Base-by-base conservation (phyloP, 2,888 invertebrate genomes). In the Parnassius apollo region DNA sequence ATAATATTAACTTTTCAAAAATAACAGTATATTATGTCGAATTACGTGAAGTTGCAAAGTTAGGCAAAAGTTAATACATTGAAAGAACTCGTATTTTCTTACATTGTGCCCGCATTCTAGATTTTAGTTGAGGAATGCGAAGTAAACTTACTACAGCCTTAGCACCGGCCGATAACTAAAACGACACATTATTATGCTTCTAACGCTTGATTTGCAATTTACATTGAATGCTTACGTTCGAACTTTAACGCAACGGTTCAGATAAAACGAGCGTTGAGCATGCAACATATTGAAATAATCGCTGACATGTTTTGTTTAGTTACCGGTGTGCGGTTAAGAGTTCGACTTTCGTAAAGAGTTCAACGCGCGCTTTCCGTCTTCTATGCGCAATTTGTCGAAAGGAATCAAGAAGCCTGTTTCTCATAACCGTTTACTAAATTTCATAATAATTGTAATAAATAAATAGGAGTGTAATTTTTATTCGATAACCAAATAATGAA, bases 341-440 rank as follows among this genome's bases (percentile, higher is more conserved):
- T 73, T 81, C 77, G 70, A 83, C 83, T 83, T 84, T 85, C 78
- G 68, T 82, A 82, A 82, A 83, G 88, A 89, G 83, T 88, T 90
- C 88, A 88, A 88, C 86, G 88, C 82, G 87, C 83, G 83, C 77
- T 70, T 70, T 71, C 70, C 68, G 68, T 66, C 65, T 70, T 69
- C 46, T 56, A 52, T 42, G 51, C 46, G 56, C 63, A 56, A 63
- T 59, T 54, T 59, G 48, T 42, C 44, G 42, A 35, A 54, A 42
- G 13, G 42, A 54, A 46, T 35, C 18, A 46, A 55, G 42, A 12
- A 18, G 42, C 64, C 57, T 60, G 61, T 59, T 66, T 64, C 66
- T 62, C 62, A 52, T 54, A 50, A 57, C 54, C 49, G 44, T 59
- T 51, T 25, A 45, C 46, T 4, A 22, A 56, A 56, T 35, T 35